These are phyloP conservation scores for Eupithecia exiguata DNA, from an alignment of 2,888 invertebrate species.

Conservation along the genomic window DNA sequence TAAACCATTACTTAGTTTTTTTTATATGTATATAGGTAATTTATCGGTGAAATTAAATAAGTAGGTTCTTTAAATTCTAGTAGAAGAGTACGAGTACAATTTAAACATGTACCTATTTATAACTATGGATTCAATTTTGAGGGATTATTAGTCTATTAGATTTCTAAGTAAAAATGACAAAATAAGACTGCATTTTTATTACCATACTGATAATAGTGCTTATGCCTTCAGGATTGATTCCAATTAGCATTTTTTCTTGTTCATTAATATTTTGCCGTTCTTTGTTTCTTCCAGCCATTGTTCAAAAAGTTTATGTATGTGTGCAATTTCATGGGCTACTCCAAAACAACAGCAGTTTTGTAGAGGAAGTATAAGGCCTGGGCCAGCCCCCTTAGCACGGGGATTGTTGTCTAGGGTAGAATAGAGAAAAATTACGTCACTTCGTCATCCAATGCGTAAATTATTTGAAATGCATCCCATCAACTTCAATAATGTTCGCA, in stretches of 20 bases:
- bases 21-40: background rate
- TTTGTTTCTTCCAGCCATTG: background rate
- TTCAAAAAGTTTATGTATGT: background rate
- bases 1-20: background rate
- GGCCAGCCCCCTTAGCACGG: too few species aligned
- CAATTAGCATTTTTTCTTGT: background rate
- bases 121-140: conserved; percentile 24
- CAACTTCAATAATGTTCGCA: too few species aligned
- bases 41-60: background rate
- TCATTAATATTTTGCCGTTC: background rate
- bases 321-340: background rate
- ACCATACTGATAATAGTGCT: conserved; percentile 5
- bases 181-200: conserved; percentile 29
- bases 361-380: too few species aligned
- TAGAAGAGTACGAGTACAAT: conserved; percentile 2
- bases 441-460: too few species aligned
- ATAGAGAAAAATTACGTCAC: too few species aligned
- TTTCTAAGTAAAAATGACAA: conserved; percentile 24
- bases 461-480: too few species aligned
- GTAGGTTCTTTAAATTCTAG: conserved; percentile 3
- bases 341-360: background rate
- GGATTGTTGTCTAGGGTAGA: too few species aligned
- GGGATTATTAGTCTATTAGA: conserved; percentile 19
- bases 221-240: conserved; percentile 26
- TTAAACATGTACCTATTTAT: background rate